Conservation (phyloP, 2,888 invertebrate species). For the Selenia dentaria region DNA sequence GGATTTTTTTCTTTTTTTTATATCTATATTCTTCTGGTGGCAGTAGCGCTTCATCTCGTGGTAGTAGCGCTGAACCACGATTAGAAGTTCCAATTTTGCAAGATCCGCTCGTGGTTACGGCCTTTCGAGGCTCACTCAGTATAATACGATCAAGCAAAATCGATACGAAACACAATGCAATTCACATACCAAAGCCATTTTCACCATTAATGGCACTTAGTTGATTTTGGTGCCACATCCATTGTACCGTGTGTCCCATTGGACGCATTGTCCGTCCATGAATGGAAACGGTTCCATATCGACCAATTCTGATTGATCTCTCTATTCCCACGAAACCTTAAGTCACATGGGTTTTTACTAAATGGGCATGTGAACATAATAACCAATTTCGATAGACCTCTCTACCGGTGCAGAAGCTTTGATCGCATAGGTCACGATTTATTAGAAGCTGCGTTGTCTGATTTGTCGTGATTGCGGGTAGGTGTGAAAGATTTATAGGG, state of each 20-base stretch:
- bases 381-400: conserved; percentile 11
- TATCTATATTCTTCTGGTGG: too few species aligned
- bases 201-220: conserved; percentile 40
- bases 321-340: conserved; percentile 1
- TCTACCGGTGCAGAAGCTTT: not conserved
- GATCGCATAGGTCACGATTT: not conserved
- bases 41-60: too few species aligned
- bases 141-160: too few species aligned
- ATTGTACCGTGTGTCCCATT: conserved; percentile 47
- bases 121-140: too few species aligned
- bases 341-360: conserved; percentile 20
- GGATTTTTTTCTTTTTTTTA: too few species aligned
- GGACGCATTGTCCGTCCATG: conserved; percentile 49
- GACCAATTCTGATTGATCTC: conserved; percentile 37
- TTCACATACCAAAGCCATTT: conserved; percentile 10
- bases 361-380: conserved; percentile 20
- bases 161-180: not conserved
- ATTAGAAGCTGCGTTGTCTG: conserved; percentile 35
- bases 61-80: too few species aligned
- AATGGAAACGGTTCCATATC: conserved; percentile 45
- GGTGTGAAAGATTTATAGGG: conserved; percentile 52
- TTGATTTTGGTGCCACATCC: conserved; percentile 38
- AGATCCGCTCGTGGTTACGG: too few species aligned
- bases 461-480: conserved; percentile 54
- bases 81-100: too few species aligned